Percentiles rank a stretch among this genome's conserved stretches.
These are phyloP conservation scores for Ctenosaura bakeri DNA, from an alignment of 2,797 vertebrate genomes.

Conservation along the genomic window DNA sequence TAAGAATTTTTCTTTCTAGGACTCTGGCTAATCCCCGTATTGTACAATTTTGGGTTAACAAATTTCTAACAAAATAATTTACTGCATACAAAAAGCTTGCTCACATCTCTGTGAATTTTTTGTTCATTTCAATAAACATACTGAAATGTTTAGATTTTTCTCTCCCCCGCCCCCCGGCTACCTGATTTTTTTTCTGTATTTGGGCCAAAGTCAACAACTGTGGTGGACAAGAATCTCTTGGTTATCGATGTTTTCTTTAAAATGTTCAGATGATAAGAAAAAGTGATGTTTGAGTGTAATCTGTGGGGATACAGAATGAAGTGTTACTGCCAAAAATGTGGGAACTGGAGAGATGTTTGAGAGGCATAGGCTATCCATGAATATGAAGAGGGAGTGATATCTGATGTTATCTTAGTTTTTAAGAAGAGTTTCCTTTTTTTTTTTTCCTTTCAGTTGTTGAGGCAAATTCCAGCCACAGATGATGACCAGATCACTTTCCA, in stretches of 20 bases:
- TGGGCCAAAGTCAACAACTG: neutral
- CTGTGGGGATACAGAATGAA: neutral
- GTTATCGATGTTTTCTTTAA: neutral
- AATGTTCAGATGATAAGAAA: neutral
- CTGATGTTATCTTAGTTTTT: neutral
- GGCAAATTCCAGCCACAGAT: slow-evolving; percentile 57
- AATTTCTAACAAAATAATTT: neutral
- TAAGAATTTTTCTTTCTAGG: neutral
- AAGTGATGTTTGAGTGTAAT: neutral
- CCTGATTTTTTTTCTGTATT: neutral
- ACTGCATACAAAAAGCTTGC: neutral
- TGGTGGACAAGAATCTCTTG: neutral
- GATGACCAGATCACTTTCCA: slow-evolving; percentile 64
- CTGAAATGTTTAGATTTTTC: neutral
- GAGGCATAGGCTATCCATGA: neutral
- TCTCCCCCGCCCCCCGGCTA: too few species aligned
- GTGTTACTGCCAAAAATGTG: neutral
- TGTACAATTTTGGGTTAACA: too few species aligned
- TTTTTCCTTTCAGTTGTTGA: slow-evolving; percentile 58
- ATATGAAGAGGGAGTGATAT: neutral
- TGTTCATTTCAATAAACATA: neutral
- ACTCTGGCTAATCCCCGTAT: too few species aligned
- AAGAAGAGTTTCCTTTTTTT: neutral
- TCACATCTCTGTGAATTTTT: neutral
- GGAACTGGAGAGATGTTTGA: neutral